Base-by-base conservation (phyloP, 2,888 invertebrate genomes). In the Calameuta filiformis region DNA sequence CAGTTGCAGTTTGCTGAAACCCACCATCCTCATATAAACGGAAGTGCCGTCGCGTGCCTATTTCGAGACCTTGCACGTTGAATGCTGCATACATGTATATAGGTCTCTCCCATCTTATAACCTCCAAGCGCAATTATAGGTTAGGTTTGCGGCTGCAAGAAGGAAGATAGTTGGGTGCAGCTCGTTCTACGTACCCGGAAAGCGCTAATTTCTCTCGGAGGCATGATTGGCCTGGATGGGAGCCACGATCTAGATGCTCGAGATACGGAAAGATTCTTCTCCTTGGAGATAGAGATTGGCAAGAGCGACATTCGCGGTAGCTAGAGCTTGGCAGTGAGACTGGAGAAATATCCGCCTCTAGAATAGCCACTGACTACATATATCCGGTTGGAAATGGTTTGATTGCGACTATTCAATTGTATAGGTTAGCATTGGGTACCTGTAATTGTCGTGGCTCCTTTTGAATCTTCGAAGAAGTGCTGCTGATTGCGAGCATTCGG, bases 221-320 rank as follows among this genome's bases (percentile, higher is more conserved):
- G 82, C 79, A 77, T 82, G 81, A 84, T 84, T 84, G 82, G 78
- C 82, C 81, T 80, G 73, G 83, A 85, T 81, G 73, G 77, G 56
- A 80, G 79, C 78, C 81, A 81, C 83, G 75, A 76, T 83, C 79
- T 75, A 78, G 81, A 56, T 56, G 23, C 56, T 56, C 23, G 56
- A 23, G 56, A 23, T 56, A 56, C 56, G 56, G 56, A 56, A 56
- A 56, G 23, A 56, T 56, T 56, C 56, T 23, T 56, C 56, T 56
- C 56, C 56, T 56, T 56, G 56, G 23, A 56, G 56, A 23, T 23
- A 56, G 56, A 23, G 23, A 56, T 9, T 56, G 56, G 56, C 56
- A 56, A 56, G 56, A 56, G 56, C 23, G 9, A 56, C 56, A 56
- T 56, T 40, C 56, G 23, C 56, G 6, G 23, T 56, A 23, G 56